phyloP scores from a whole-genome alignment of 2,113 vertebrate genomes.

The Menidia beryllina region DNA sequence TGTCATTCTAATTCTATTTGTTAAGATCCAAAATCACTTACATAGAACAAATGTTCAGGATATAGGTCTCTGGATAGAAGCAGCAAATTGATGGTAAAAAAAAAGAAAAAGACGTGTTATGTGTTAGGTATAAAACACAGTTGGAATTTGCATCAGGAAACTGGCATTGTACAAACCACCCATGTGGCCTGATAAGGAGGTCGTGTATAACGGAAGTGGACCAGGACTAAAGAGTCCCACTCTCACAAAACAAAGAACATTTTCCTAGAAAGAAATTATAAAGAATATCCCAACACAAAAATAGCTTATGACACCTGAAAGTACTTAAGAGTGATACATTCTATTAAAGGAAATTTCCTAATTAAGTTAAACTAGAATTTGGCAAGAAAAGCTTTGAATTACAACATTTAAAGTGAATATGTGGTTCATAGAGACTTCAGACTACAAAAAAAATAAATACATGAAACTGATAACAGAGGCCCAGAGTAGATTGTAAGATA shows the following conservation, averaged over 20 bases:
- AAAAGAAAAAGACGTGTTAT: too few species aligned
- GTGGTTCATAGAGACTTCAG: not conserved
- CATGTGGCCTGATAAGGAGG: slow-evolving; percentile 36
- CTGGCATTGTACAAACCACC: slow-evolving; percentile 25
- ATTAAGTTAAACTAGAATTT: not conserved
- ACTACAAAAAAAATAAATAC: not conserved
- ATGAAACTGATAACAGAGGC: too few species aligned
- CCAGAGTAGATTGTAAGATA: not conserved
- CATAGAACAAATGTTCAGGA: slow-evolving; percentile 10
- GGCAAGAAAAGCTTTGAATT: not conserved
- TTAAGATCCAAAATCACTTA: not conserved
- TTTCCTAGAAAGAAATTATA: not conserved
- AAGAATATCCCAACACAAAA: not conserved
- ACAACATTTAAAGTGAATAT: not conserved
- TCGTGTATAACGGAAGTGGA: slow-evolving; percentile 13
- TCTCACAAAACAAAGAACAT: not conserved
- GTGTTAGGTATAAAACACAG: slow-evolving; percentile 1
- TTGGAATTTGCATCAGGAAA: slow-evolving; percentile 28
- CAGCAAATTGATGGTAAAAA: slow-evolving; percentile 5
- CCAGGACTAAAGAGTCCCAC: not conserved
- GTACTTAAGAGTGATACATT: not conserved
- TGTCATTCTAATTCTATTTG: slow-evolving; percentile 16
- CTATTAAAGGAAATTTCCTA: not conserved
- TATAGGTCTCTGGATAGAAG: slow-evolving; percentile 4
- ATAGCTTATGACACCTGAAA: not conserved